Evolutionary conservation across 1,140 invertebrate species (phyloP), one percentile per base, ranked within the genome.

Genomic region (Temnothorax curvispinosus): DNA sequence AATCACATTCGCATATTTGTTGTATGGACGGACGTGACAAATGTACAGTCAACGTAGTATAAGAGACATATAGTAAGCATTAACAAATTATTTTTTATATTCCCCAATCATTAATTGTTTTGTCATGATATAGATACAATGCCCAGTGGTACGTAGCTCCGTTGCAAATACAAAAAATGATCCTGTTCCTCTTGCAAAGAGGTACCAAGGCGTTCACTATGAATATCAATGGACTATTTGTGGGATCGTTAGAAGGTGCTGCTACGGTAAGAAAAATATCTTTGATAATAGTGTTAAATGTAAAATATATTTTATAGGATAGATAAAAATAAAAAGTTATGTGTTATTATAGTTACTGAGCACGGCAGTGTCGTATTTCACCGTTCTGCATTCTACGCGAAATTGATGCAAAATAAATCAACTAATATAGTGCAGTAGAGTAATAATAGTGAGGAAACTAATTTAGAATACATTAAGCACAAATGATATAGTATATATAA

Each of bases 161-260:
- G 0, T 7, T 80, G 50, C 32, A 11, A 15, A 4, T 67, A 67
- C 77, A 80, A 5, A 80, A 80, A 35, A 54, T 52, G 60, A 41
- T 67, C 13, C 11, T 80, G 35, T 80, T 80, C 1, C 1, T 80
- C 3, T 52, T 80, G 4, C 77, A 80, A 80, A 80, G 32, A 15
- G 4, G 77, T n/a, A 54, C 13, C 0, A 80, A 80, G 32, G 0
- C 5, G 27, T 80, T 67, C 4, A 8, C 2, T 6, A 0, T 80
- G n/a, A 67, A 21, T 67, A 35, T 52, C 18, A 62, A 32, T 41
- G 62, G 62, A 54, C 1, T 80, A 3, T 27, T 80, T 52, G 47
- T 80, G 0, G 77, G 27, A 67, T 80, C 77, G 1, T 21, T 80
- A 13, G 44, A 80, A 38, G 47, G 15, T 21, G 60, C 44, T 27